Percentiles rank a stretch among this genome's conserved stretches.
phyloP scores from a whole-genome alignment of 1,140 invertebrate genomes.

The Euglossa dilemma region DNA sequence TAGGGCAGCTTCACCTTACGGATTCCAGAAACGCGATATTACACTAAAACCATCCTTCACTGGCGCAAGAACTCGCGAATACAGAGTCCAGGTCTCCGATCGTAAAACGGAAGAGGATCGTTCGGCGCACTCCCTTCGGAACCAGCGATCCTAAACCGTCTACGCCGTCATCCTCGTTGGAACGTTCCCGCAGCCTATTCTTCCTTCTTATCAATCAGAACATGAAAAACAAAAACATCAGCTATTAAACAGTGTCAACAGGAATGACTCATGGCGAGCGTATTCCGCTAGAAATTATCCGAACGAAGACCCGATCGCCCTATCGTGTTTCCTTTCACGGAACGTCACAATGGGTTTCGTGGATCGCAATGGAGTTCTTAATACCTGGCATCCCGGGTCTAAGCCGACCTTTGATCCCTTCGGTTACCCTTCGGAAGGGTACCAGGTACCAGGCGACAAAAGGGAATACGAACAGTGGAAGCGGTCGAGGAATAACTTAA shows the following conservation, averaged over 20 bases:
- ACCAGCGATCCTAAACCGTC: not conserved
- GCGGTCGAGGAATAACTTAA: not conserved
- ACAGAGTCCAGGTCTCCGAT: not conserved
- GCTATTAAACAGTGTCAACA: not conserved
- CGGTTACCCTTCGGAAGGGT: too few species aligned
- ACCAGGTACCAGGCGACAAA: not conserved
- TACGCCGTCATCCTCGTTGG: not conserved
- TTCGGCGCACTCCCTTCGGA: not conserved
- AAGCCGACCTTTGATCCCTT: not conserved
- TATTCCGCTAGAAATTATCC: not conserved
- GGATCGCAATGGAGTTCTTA: not conserved
- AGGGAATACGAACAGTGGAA: not conserved
- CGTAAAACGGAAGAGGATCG: constrained; percentile 6
- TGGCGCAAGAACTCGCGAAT: not conserved
- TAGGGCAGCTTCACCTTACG: not conserved
- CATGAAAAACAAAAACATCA: constrained; percentile 8
- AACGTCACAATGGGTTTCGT: not conserved
- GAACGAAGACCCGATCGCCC: too few species aligned
- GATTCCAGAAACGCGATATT: not conserved
- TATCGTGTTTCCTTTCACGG: not conserved
- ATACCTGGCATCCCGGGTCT: not conserved
- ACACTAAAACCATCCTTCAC: constrained; percentile 28
- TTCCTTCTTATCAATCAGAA: not conserved
- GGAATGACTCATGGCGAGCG: too few species aligned
- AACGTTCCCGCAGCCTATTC: not conserved